Base-by-base conservation (phyloP, 1,140 invertebrate genomes). In the Leptinotarsa lineolata region DNA sequence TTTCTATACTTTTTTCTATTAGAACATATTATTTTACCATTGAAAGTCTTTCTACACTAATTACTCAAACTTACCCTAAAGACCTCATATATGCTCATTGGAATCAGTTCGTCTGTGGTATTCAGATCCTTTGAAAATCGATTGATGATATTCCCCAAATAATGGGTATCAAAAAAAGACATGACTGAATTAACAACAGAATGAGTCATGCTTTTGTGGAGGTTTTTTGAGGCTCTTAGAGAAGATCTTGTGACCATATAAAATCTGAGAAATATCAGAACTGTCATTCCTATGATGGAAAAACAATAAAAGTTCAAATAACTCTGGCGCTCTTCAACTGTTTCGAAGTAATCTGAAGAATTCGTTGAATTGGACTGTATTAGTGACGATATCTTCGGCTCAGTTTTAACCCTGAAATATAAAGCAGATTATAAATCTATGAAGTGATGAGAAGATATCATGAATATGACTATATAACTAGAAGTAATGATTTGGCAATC, bases 111-210 rank as follows among this genome's bases (percentile, higher is more conserved):
- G 72, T 82, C 81, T 18, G 80, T 73, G 2, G 73, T 74, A 20
- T 74, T 71, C 5, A 82, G 70, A 78, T 82, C 81, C 44, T 79
- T 79, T 0, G 81, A 81, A 58, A 81, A 78, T 70, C 80, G 74
- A 54, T 81, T 82, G 3, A 82, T 54, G 44, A 82, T 81, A 74
- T 79, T 82, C 21, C 81, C 81, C 13, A 79, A 73, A 46, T 75
- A 74, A 74, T 81, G 76, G 21, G 45, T 70, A 61, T 82, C 80
- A 65, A 82, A 81, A 59, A 82, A 82, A 13, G 58, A 15, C 80
- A 82, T 82, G 18, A 58, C 60, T 8, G 79, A 77, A 21, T 81
- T 70, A 11, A 82, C 30, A n/a, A 82, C 70, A 58, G 73, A 76
- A 8, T 46, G 20, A 5, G 78, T 74, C 46, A 80, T 75, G 30